Evolutionary conservation across 2,113 vertebrate species (phyloP), one percentile per base, ranked within the genome.

Genomic region (Holacanthus passer): DNA sequence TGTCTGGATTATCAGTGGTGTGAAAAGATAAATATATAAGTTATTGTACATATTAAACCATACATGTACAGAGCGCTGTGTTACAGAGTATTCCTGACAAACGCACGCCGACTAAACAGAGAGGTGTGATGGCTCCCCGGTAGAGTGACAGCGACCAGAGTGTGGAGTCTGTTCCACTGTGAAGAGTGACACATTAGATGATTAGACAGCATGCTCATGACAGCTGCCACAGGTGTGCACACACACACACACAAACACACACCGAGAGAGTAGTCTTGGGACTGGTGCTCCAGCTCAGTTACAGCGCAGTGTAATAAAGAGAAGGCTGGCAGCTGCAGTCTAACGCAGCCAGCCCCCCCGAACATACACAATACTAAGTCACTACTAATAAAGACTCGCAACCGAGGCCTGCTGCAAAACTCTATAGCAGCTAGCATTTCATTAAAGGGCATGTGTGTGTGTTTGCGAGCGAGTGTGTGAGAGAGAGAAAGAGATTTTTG

Each of bases 191-290:
- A 89, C 79, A 60, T 87, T 59, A 80, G 87, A 86, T 91, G 88
- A 93, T 94, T 90, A 88, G 83, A 91, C 85, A 85, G 71, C 74
- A 71, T 87, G 89, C 82, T 85, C 56, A 14, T 83, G 80, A 84
- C 90, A 93, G 85, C 73, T 92, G 83, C 83, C 55, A 82, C 89
- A 89, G 75, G 82, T 87, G 77, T 2, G 12, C 65, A 53, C 72
- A 80, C 2, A 24, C 47, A 53, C 32, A 53, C 35, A n/a, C 31
- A 37, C 17, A 65, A 77, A 39, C 70, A 66, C 29, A 71, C 63
- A 68, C 48, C 39, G 48, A 74, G 20, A 60, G 19, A 63, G 35
- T 2, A 45, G 22, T 45, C 11, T 52, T 65, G 77, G 70, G 74
- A 86, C 69, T 65, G 5, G 31, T 73, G 75, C 50, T 79, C 39